Conservation (phyloP, 2,797 vertebrate genomes). For the Hydrophis major region DNA sequence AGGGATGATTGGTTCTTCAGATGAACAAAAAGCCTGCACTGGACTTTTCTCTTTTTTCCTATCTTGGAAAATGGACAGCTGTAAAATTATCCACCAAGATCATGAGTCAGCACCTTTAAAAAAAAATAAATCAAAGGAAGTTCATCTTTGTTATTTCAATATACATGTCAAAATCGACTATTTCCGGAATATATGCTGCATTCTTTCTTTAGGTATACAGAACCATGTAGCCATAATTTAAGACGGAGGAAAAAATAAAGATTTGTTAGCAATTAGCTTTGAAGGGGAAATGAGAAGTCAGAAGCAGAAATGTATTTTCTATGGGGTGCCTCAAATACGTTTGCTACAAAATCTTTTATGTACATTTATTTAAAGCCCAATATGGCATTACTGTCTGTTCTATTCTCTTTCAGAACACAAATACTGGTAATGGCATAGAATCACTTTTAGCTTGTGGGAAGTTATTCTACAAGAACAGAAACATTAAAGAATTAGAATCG, state of each 20-base stretch:
- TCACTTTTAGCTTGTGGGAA: background rate
- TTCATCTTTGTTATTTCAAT: slow-evolving; percentile 30
- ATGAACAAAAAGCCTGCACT: slow-evolving; percentile 44
- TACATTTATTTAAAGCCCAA: background rate
- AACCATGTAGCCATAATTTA: background rate
- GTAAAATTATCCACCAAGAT: slow-evolving; percentile 43
- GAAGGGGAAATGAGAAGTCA: slow-evolving; percentile 19
- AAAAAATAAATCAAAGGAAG: slow-evolving; percentile 35
- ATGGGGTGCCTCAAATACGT: slow-evolving; percentile 21
- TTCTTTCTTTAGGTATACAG: background rate
- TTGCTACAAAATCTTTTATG: background rate
- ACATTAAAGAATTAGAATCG: background rate
- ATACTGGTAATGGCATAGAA: background rate
- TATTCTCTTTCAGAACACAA: background rate
- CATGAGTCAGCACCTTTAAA: slow-evolving; percentile 53
- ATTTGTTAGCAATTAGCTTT: slow-evolving; percentile 10
- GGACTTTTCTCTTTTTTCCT: slow-evolving; percentile 6
- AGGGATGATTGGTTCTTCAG: slow-evolving; percentile 37
- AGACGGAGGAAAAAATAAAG: background rate
- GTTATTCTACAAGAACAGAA: background rate
- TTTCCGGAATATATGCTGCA: slow-evolving; percentile 9
- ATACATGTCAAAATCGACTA: slow-evolving; percentile 29
- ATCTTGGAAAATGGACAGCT: slow-evolving; percentile 36
- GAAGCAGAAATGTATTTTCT: slow-evolving; percentile 5
- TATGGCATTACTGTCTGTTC: background rate